These are phyloP conservation scores for Chloroclystis v-ata DNA, from an alignment of 2,888 invertebrate species.

Conservation along the genomic window DNA sequence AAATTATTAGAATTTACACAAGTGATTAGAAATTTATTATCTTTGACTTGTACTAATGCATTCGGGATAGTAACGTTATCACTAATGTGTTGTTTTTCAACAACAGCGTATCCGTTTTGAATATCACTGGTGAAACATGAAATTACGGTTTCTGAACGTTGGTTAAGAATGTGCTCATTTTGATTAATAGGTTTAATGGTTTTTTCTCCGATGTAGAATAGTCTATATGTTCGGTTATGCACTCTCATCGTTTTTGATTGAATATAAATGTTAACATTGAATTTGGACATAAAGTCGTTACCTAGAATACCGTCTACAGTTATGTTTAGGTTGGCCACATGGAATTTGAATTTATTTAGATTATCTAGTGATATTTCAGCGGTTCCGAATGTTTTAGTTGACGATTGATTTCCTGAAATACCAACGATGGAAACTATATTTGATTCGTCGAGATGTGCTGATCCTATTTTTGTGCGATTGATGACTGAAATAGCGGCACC, in stretches of 20 bases:
- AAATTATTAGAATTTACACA: conserved; percentile 4
- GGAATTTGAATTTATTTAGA: conserved; percentile 31
- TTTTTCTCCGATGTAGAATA: conserved; percentile 20
- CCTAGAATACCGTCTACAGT: conserved; percentile 32
- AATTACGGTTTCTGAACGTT: conserved; percentile 31
- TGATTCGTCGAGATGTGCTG: conserved; percentile 15
- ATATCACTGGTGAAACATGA: conserved; percentile 24
- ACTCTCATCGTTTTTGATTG: conserved; percentile 36
- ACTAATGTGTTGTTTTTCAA: conserved; percentile 28
- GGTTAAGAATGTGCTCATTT: conserved; percentile 20
- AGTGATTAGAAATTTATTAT: conserved; percentile 22
- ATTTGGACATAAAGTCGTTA: conserved; percentile 36
- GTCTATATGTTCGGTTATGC: conserved; percentile 26
- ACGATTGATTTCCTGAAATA: conserved; percentile 26
- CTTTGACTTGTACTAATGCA: conserved; percentile 25
- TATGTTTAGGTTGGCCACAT: conserved; percentile 32
- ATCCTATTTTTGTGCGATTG: conserved; percentile 25
- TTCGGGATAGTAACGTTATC: conserved; percentile 29
- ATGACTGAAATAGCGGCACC: conserved; percentile 33
- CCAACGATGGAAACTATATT: conserved; percentile 33
- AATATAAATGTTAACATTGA: conserved; percentile 30
- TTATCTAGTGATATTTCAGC: conserved; percentile 28
- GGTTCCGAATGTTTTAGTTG: conserved; percentile 27
- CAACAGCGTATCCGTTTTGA: conserved; percentile 22
- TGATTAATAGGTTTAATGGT: neutral